phyloP scores from a whole-genome alignment of 2,113 vertebrate species.

The Serinus canaria region DNA sequence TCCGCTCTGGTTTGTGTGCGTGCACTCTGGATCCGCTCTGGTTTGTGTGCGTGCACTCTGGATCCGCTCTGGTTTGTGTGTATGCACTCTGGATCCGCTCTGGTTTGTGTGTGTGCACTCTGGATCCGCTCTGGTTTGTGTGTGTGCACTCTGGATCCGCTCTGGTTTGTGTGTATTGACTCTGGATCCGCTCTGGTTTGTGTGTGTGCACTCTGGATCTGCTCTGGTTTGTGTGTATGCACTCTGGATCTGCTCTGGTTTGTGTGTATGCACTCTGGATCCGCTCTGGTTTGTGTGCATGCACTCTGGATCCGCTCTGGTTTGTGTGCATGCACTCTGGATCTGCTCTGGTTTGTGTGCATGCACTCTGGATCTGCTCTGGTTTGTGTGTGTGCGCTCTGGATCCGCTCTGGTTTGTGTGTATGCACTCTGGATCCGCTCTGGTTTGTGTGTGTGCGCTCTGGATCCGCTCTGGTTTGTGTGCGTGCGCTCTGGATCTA shows the following conservation, averaged over 20 bases:
- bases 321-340: neutral
- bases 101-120: too few species aligned
- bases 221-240: too few species aligned
- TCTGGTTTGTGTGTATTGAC: neutral
- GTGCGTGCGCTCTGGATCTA: neutral
- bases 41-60: too few species aligned
- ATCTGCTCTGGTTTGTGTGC: neutral
- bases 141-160: too few species aligned
- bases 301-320: neutral
- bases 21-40: neutral
- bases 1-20: neutral
- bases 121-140: too few species aligned
- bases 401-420: neutral
- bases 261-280: neutral
- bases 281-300: neutral
- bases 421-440: neutral
- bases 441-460: fast-evolving
- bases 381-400: neutral
- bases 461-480: neutral
- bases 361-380: neutral
- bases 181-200: neutral
- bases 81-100: too few species aligned
- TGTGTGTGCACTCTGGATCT: too few species aligned
- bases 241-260: too few species aligned
- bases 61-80: too few species aligned